Conservation (phyloP, 2,888 invertebrate species). For the Hoplodrina ambigua region DNA sequence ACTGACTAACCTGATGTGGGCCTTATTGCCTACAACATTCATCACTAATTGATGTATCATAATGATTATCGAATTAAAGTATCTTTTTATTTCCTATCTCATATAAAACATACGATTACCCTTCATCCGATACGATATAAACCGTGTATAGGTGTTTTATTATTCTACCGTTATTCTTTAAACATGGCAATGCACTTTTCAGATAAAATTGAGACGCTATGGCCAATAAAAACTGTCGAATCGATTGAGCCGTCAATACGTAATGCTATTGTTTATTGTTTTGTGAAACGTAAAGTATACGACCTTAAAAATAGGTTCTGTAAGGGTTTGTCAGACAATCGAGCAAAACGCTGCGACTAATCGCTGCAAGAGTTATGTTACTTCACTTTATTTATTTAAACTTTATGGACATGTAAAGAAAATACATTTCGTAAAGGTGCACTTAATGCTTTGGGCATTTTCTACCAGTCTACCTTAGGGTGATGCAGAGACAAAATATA, state of each 20-base stretch:
- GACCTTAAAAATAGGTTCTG: conserved; percentile 58
- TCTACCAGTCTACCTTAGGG: too few species aligned
- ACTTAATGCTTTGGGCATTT: too few species aligned
- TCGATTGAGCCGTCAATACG: conserved; percentile 73
- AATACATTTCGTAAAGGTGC: too few species aligned
- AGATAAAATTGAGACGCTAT: conserved; percentile 71
- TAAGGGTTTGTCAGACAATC: conserved; percentile 32
- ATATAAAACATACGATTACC: conserved; percentile 51
- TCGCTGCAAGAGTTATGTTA: background rate
- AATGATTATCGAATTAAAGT: background rate
- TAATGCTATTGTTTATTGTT: conserved; percentile 66
- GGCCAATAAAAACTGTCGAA: conserved; percentile 80
- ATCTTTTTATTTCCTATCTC: conserved; percentile 10
- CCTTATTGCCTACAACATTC: background rate
- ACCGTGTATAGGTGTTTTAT: conserved; percentile 82
- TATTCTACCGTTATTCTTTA: conserved; percentile 75
- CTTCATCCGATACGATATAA: conserved; percentile 70
- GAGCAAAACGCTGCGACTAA: conserved; percentile 18
- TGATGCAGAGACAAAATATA: too few species aligned
- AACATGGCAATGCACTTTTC: conserved; percentile 84
- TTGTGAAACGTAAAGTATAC: conserved; percentile 56
- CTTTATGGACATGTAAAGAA: too few species aligned
- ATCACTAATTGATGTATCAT: background rate
- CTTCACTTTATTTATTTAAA: too few species aligned
- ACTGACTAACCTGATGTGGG: too few species aligned